These are phyloP conservation scores for Eptatretus burgeri DNA, from an alignment of 2,113 vertebrate genomes.

Conservation along the genomic window DNA sequence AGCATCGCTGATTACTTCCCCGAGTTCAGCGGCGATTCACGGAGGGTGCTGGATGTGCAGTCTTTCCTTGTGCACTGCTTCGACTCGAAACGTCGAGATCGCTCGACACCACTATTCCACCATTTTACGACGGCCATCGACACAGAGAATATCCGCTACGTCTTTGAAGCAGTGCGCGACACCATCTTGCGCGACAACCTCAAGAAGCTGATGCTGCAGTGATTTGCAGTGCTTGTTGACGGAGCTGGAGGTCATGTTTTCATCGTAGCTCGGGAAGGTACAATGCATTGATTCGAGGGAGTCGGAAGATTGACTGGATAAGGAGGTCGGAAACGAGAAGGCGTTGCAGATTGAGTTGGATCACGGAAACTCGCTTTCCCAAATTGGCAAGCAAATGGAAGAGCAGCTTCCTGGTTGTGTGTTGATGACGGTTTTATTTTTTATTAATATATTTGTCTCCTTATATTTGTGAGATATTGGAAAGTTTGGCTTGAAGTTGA, in stretches of 20 bases:
- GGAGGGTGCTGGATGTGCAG: conserved; percentile 53
- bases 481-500: too few relatives aligned
- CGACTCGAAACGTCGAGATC: conserved; percentile 52
- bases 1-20: conserved; percentile 74
- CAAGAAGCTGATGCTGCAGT: conserved; percentile 94
- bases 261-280: too few relatives aligned
- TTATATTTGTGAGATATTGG: too few relatives aligned
- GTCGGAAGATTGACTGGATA: too few relatives aligned
- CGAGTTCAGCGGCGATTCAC: conserved; percentile 52
- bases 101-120: conserved; percentile 63
- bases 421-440: too few relatives aligned
- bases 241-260: neutral
- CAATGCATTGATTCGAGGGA: too few relatives aligned
- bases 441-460: too few relatives aligned
- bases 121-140: conserved; percentile 92
- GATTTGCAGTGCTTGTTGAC: conserved; percentile 14
- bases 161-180: conserved; percentile 85
- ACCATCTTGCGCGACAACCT: conserved; percentile 90
- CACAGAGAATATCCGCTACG: conserved; percentile 87
- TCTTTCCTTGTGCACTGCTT: conserved; percentile 65
- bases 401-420: too few relatives aligned
- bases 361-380: too few relatives aligned
- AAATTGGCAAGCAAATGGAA: too few relatives aligned
- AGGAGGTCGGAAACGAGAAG: too few relatives aligned
- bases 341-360: too few relatives aligned